Base-by-base conservation (phyloP, 2,888 invertebrate genomes). In the Gonocerus acuteangulatus region DNA sequence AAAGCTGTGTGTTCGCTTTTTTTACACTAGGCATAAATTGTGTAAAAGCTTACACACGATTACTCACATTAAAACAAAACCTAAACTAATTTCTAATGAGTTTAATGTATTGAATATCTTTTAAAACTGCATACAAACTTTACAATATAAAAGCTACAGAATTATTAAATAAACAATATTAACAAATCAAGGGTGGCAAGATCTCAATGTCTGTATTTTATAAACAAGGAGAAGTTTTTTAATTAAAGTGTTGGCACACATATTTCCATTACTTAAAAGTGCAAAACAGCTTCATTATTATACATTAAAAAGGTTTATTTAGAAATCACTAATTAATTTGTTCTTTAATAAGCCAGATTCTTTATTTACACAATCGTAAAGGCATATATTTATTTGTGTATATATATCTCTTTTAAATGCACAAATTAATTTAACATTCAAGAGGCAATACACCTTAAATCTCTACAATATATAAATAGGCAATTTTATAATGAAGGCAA, bases 291-390 rank as follows among this genome's bases (percentile, higher is more conserved):
- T 34, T 57, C 19, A 11, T 15, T 47, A 21, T 47, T 57, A 15
- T 19, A 45, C 44, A 23, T 27, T 45, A 47, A 27, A 56, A 32
- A 57, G 22, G 34, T 23, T 32, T 47, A 44, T 23, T 23, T n/a
- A 49, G 2, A 36, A 42, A 22, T 44, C 45, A 36, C 57, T 32
- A 36, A 47, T 57, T 45, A 18, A 16, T 18, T 21, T 21, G 22
- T 47, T 21, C 7, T 47, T 47, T 7, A 47, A 21, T 18, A 21
- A 21, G 22, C 22, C 22, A n/a, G 21, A 47, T 18, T 13, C 42
- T 45, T 57, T 57, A 57, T 57, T 45, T 57, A 57, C 57, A 57
- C 27, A 54, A 57, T 57, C 9, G 42, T 57, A 57, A 57, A 57
- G 57, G 45, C 27, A 57, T 57, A 32, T 47, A 54, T 48, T 21